Base-by-base conservation (phyloP, 2,113 vertebrate species). In the Chauna torquata region DNA sequence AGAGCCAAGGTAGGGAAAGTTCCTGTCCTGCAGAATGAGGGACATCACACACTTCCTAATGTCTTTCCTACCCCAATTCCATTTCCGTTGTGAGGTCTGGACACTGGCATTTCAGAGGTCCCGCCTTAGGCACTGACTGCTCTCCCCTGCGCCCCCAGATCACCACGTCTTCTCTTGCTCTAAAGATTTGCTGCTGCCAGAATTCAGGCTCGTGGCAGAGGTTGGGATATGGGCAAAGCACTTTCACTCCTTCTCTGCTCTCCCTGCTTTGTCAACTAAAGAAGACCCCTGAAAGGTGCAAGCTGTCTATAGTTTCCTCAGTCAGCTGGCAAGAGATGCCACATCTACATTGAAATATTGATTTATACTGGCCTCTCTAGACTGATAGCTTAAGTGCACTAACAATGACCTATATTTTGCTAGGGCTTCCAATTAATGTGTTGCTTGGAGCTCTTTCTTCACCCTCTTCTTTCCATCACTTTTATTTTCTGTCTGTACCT, bases 191-290 rank as follows among this genome's bases (percentile, higher is more conserved):
- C 14, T 44, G 32, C 34, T 78, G 30, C 13, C 15, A 12, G 9
- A 32, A 40, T 42, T 40, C 42, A 62, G 8, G 34, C 47, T 90
- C 0, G 0, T 8, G 30, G n/a, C 8, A 3, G 13, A 59, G 17
- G n/a, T 65, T 55, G 52, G 9, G 23, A 52, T 75, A 44, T 6
- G 19, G 12, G 18, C 9, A 83, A 59, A 70, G 8, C 18, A 20
- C 38, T 65, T 74, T 8, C 0, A 25, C 36, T 59, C 62, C 38
- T n/a, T 32, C 59, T 62, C 24, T 42, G 9, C 6, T 74, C 58
- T 44, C 40, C 36, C 50, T 11, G 2, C 54, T 75, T 70, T 38
- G 58, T 50, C 40, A 52, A 8, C 32, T 28, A 15, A 61, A 59
- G 36, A 55, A 1, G 11, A 22, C 4, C 34, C 49, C 28, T 68